phyloP scores from a whole-genome alignment of 2,797 vertebrate genomes.

The Chaetodon trifasciatus region DNA sequence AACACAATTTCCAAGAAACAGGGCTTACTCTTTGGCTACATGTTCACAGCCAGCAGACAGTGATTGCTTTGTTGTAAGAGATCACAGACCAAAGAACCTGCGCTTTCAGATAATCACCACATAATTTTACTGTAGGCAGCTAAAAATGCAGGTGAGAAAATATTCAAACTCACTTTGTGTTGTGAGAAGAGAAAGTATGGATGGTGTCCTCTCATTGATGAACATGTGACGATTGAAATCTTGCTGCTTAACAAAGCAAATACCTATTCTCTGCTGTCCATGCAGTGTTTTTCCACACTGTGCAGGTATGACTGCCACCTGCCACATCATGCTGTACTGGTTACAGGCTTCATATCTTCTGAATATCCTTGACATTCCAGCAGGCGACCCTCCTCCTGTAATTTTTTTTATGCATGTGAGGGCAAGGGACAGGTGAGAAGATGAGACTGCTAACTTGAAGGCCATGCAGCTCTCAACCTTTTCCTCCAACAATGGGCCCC shows the following conservation, averaged over 20 bases:
- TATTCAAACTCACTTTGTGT: background rate
- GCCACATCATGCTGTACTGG: conserved; percentile 31
- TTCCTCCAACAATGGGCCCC: conserved; percentile 1
- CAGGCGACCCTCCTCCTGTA: background rate
- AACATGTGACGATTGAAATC: background rate
- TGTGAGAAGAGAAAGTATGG: background rate
- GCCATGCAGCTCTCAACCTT: conserved; percentile 35
- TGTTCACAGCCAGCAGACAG: background rate
- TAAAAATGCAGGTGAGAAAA: background rate
- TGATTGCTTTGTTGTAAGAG: background rate
- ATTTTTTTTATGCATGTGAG: conserved; percentile 43
- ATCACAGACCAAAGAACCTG: background rate
- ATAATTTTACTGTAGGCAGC: background rate
- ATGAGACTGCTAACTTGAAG: conserved; percentile 45
- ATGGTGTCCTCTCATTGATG: background rate
- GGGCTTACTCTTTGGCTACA: background rate
- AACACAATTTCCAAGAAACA: too few relatives aligned
- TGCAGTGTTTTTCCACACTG: background rate
- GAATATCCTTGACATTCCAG: conserved; percentile 43
- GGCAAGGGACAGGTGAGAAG: conserved; percentile 37
- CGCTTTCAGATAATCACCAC: background rate
- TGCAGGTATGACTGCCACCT: conserved; percentile 8
- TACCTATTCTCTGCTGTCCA: background rate
- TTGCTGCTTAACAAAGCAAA: background rate
- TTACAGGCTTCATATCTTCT: conserved; percentile 24